These are phyloP conservation scores for Ondatra zibethicus DNA, from an alignment of 2,113 vertebrate species.

Conservation along the genomic window DNA sequence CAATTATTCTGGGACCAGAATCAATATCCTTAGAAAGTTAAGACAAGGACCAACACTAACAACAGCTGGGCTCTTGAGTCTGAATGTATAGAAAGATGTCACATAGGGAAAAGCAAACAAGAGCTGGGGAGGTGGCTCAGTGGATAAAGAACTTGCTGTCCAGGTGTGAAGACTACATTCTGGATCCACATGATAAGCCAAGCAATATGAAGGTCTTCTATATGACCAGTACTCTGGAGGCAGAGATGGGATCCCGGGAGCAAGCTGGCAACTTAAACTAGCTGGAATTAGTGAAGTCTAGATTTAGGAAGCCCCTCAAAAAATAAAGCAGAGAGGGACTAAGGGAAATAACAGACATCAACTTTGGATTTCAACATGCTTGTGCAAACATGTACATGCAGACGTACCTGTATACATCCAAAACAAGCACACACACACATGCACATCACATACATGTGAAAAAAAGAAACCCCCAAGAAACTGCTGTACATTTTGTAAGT, in stretches of 20 bases:
- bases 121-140: background rate
- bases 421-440: background rate
- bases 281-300: background rate
- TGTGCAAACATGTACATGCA: background rate
- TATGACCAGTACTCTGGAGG: background rate
- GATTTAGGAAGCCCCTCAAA: background rate
- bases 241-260: background rate
- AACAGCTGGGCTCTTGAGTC: background rate
- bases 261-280: background rate
- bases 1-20: background rate
- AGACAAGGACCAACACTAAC: background rate
- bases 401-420: background rate
- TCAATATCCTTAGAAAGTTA: background rate
- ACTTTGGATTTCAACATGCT: background rate
- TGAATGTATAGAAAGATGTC: background rate
- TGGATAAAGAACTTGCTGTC: background rate
- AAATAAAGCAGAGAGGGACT: background rate
- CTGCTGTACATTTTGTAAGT: background rate
- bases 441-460: background rate
- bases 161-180: background rate
- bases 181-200: background rate
- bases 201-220: background rate
- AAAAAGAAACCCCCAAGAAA: background rate
- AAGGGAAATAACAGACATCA: no score
- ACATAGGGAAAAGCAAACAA: background rate